Evolutionary conservation across 2,113 vertebrate species (phyloP).

Genomic region (Climacteris rufus): DNA sequence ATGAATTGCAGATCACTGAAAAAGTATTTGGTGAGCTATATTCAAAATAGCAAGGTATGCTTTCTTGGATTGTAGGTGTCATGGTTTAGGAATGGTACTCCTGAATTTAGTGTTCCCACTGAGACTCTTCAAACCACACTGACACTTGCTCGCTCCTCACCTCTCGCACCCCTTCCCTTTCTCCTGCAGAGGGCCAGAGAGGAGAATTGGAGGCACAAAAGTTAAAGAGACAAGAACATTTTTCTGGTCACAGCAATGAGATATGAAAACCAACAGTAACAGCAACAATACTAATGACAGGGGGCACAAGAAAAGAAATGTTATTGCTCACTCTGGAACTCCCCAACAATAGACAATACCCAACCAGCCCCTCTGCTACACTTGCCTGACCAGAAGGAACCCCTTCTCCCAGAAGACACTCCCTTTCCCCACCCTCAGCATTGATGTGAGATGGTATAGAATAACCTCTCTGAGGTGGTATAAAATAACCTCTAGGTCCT

Average conservation of each 20-base stretch:
- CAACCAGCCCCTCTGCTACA: neutral
- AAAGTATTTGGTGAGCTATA: neutral
- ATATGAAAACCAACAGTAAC: neutral
- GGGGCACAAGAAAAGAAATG: neutral
- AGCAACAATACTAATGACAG: neutral
- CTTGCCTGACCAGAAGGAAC: too few relatives aligned
- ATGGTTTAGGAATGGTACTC: neutral
- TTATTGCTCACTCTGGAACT: fast-evolving
- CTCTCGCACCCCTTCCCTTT: neutral
- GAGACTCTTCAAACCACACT: neutral
- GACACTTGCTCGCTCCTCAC: too few relatives aligned
- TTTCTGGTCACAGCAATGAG: neutral
- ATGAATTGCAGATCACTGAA: neutral
- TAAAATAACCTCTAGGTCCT: too few relatives aligned
- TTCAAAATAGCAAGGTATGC: neutral
- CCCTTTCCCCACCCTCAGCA: too few relatives aligned
- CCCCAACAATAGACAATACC: neutral
- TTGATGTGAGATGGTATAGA: too few relatives aligned
- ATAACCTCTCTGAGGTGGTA: too few relatives aligned
- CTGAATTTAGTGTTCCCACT: neutral
- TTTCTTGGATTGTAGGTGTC: neutral
- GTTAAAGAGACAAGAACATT: neutral
- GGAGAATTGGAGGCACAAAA: neutral
- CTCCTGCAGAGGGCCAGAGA: neutral
- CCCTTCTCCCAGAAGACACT: too few relatives aligned